Evolutionary conservation across 1,140 invertebrate genomes (phyloP).

Genomic region (Chironomus tepperi): DNA sequence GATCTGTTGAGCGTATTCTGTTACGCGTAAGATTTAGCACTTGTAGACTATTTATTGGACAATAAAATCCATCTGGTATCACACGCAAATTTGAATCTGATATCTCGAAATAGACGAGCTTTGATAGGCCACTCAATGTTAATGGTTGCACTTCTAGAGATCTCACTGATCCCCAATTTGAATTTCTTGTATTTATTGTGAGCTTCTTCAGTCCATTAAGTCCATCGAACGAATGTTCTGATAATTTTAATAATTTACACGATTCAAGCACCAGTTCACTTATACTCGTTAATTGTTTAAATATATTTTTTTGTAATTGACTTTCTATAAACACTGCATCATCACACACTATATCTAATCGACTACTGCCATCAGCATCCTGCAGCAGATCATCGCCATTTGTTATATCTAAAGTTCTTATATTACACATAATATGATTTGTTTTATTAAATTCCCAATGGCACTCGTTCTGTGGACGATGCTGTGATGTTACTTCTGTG

Average conservation of each 20-base stretch:
- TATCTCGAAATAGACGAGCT: constrained; percentile 61
- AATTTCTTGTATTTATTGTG: constrained; percentile 57
- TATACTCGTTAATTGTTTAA: constrained; percentile 57
- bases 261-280: constrained; percentile 56
- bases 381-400: background rate
- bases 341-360: constrained; percentile 55
- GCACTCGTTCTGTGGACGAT: background rate
- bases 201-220: constrained; percentile 59
- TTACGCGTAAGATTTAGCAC: constrained; percentile 68
- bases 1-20: constrained; percentile 55
- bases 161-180: constrained; percentile 53
- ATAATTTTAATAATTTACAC: constrained; percentile 64
- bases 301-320: constrained; percentile 52
- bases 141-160: constrained; percentile 51
- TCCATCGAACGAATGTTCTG: constrained; percentile 59
- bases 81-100: constrained; percentile 61
- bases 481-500: background rate
- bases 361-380: constrained; percentile 51
- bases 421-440: constrained; percentile 19
- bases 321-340: constrained; percentile 57
- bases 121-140: constrained; percentile 54
- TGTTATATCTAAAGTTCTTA: background rate
- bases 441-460: constrained; percentile 18
- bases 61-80: constrained; percentile 61
- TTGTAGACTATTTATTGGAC: constrained; percentile 60